These are phyloP conservation scores for Allolobophora icterica DNA, from an alignment of 2,888 invertebrate species.

Conservation along the genomic window DNA sequence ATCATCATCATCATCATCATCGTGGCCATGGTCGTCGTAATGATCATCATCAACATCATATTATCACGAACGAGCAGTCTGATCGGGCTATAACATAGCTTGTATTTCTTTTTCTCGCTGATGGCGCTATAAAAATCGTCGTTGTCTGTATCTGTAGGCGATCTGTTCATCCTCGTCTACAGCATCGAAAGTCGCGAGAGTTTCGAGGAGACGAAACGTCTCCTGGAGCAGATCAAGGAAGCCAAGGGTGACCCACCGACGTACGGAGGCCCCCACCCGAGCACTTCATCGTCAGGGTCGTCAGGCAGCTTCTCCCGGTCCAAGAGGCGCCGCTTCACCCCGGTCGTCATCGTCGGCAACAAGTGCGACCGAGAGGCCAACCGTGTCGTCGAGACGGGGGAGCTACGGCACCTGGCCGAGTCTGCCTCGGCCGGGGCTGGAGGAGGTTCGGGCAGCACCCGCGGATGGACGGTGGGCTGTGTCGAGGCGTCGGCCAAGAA, in stretches of 20 bases:
- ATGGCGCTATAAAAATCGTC: not conserved
- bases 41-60: too few relatives aligned
- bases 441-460: not conserved
- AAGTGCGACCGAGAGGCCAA: constrained; percentile 80
- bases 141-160: constrained; percentile 68
- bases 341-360: constrained; percentile 84
- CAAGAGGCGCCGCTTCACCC: not conserved
- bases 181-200: constrained; percentile 59
- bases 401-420: constrained; percentile 26
- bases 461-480: not conserved
- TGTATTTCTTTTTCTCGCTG: not conserved
- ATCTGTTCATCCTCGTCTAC: constrained; percentile 62
- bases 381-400: not conserved
- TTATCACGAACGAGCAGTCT: too few relatives aligned
- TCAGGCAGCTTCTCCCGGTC: not conserved
- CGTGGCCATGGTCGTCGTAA: too few relatives aligned
- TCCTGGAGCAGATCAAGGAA: constrained; percentile 58
- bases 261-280: not conserved
- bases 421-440: not conserved
- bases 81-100: not conserved
- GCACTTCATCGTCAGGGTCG: constrained; percentile 65
- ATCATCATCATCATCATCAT: too few relatives aligned
- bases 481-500: constrained; percentile 72
- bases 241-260: not conserved
- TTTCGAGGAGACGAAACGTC: constrained; percentile 59